A percentile compares a stretch with the other conserved stretches of the same genome.
Evolutionary conservation across 1,140 invertebrate species (phyloP).

Genomic region (Galendromus occidentalis): DNA sequence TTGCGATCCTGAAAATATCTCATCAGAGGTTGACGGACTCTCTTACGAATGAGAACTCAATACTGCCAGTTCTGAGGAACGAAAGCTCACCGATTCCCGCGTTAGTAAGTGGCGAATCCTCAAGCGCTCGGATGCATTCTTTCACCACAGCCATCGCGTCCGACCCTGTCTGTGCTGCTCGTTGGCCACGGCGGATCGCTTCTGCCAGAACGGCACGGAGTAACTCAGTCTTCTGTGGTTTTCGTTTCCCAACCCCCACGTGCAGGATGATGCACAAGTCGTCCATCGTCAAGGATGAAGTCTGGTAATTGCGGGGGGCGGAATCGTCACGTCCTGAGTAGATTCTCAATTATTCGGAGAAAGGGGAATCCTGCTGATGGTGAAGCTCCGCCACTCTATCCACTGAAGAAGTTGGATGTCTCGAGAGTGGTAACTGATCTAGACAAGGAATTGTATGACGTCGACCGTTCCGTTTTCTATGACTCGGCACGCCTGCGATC

Average conservation of each 20-base stretch:
- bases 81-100: not conserved
- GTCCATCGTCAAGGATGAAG: no score
- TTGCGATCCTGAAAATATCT: not conserved
- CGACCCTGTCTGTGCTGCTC: not conserved
- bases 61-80: not conserved
- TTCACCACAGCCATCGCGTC: not conserved
- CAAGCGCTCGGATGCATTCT: not conserved
- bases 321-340: no score
- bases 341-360: no score
- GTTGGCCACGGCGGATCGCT: not conserved
- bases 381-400: no score
- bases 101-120: not conserved
- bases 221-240: not conserved
- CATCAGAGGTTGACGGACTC: not conserved
- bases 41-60: not conserved
- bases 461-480: no score
- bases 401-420: no score
- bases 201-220: not conserved
- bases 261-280: not conserved
- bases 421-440: no score
- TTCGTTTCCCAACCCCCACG: not conserved
- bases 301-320: no score
- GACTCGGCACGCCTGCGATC: no score
- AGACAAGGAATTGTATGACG: no score
- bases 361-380: no score